A percentile compares a stretch with the other conserved stretches of the same genome.
These are phyloP conservation scores for Anoplophora glabripennis DNA, from an alignment of 1,140 invertebrate genomes.

Conservation along the genomic window DNA sequence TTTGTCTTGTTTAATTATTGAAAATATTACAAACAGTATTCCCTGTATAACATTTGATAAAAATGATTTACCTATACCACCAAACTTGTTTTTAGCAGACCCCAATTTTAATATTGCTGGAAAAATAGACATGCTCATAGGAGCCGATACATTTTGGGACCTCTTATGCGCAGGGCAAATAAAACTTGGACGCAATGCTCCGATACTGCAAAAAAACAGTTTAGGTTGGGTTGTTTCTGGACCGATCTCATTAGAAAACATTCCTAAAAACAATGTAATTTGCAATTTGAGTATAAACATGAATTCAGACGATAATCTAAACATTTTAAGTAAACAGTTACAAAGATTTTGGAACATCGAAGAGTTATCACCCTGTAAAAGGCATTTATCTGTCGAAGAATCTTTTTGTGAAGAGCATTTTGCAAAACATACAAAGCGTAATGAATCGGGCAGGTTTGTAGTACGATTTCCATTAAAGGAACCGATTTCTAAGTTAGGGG, in stretches of 20 bases:
- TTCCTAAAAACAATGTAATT: too few relatives aligned
- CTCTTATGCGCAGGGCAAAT: slow-evolving; percentile 19
- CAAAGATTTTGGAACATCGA: slow-evolving; percentile 30
- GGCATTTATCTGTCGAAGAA: slow-evolving; percentile 20
- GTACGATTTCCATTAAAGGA: slow-evolving; percentile 30
- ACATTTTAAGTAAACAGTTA: slow-evolving; percentile 1
- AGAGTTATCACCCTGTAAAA: slow-evolving; percentile 7
- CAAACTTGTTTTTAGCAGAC: slow-evolving; percentile 30
- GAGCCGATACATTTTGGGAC: slow-evolving; percentile 28
- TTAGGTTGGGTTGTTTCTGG: slow-evolving; percentile 33
- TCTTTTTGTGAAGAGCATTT: slow-evolving; percentile 25
- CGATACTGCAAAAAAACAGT: slow-evolving; percentile 29
- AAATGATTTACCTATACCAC: slow-evolving; percentile 14
- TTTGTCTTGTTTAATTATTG: slow-evolving; percentile 10
- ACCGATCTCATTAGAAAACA: too few relatives aligned
- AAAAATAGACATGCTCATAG: slow-evolving; percentile 28
- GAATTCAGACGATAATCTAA: neutral
- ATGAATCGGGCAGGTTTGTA: slow-evolving; percentile 20
- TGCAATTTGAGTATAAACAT: neutral
- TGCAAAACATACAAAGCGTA: slow-evolving; percentile 11
- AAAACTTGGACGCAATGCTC: slow-evolving; percentile 12
- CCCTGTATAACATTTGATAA: slow-evolving; percentile 8
- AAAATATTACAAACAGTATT: slow-evolving; percentile 17
- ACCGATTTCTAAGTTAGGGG: slow-evolving; percentile 8
- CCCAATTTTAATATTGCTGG: slow-evolving; percentile 28